Conservation (phyloP, 2,113 vertebrate genomes). For the Carassius carassius region DNA sequence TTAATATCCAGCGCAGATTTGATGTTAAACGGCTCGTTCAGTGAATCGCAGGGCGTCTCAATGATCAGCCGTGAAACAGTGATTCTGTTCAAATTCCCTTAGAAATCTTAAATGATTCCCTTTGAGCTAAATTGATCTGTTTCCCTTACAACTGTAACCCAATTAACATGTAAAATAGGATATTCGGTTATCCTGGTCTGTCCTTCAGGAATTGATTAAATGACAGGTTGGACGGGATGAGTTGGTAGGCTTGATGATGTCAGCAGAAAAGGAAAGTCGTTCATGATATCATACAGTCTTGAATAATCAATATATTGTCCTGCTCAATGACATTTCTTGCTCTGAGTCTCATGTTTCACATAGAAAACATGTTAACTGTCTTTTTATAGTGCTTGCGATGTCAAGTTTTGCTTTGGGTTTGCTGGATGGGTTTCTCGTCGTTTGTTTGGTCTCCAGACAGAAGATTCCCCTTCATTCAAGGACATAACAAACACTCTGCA, state of each 20-base stretch:
- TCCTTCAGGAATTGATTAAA: background rate
- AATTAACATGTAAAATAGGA: background rate
- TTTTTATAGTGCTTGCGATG: background rate
- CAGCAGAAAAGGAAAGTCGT: background rate
- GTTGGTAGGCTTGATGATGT: background rate
- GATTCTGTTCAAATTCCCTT: too few relatives aligned
- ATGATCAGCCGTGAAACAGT: too few relatives aligned
- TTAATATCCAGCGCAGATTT: too few relatives aligned
- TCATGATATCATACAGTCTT: background rate
- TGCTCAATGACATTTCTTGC: background rate
- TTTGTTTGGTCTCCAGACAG: background rate
- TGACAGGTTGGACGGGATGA: background rate
- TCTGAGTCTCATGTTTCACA: background rate
- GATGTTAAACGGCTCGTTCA: too few relatives aligned
- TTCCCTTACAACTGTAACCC: too few relatives aligned
- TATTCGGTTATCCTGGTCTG: background rate
- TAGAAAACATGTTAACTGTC: background rate
- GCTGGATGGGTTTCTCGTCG: background rate
- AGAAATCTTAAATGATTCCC: too few relatives aligned
- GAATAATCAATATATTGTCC: background rate
- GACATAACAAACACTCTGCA: background rate
- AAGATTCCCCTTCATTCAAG: conserved; percentile 33
- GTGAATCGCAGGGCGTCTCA: too few relatives aligned
- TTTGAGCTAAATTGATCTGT: too few relatives aligned
- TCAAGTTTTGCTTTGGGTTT: background rate